Evolutionary conservation across 2,888 invertebrate genomes (phyloP).

Genomic region (Ophion obscuratus): DNA sequence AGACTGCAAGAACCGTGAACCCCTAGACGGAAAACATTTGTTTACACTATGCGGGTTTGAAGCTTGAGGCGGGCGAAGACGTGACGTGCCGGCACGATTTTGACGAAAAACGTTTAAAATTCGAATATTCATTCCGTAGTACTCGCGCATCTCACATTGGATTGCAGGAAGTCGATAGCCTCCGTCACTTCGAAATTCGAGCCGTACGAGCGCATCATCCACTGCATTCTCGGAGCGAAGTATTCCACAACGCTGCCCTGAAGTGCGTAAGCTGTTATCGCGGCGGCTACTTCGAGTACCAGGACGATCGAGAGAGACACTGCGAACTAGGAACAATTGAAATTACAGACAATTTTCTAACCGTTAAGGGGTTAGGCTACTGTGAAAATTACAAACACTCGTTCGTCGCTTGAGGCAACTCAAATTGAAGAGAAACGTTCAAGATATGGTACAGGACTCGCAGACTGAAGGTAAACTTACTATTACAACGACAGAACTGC

Average conservation of each 20-base stretch:
- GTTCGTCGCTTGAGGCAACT: too few species aligned
- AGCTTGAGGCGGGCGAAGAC: too few species aligned
- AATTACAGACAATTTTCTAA: not conserved
- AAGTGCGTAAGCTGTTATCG: conserved; percentile 86
- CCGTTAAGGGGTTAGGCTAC: not conserved
- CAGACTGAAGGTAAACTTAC: too few species aligned
- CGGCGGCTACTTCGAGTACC: conserved; percentile 87
- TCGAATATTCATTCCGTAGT: not conserved
- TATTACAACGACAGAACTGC: too few species aligned
- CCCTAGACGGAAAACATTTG: too few species aligned
- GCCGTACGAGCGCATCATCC: conserved; percentile 84
- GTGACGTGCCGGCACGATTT: too few species aligned
- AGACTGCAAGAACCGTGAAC: too few species aligned
- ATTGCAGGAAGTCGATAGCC: conserved; percentile 87
- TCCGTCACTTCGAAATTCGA: conserved; percentile 80
- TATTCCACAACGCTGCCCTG: conserved; percentile 82
- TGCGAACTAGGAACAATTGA: conserved; percentile 84
- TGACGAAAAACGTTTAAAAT: not conserved
- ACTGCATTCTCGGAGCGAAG: conserved; percentile 84
- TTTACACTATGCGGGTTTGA: too few species aligned
- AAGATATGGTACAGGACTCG: too few species aligned
- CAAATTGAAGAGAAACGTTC: too few species aligned
- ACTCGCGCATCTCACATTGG: conserved; percentile 83
- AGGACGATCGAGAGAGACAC: conserved; percentile 86
- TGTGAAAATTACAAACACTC: too few species aligned